Evolutionary conservation across 2,888 invertebrate genomes (phyloP).

Genomic region (Exephanes ischioxanthus): DNA sequence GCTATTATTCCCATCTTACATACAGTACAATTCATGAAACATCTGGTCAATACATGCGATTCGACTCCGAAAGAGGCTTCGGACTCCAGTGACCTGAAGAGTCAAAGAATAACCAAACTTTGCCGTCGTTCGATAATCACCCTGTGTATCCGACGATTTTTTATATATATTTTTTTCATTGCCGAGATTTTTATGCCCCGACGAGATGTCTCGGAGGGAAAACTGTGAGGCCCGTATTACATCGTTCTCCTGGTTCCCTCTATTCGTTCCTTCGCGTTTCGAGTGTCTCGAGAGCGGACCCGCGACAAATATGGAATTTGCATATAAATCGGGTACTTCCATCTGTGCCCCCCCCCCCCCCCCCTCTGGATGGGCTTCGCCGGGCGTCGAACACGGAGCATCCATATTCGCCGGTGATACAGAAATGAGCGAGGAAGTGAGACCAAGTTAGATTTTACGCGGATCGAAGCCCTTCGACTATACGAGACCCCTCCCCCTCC

Average conservation of each 20-base stretch:
- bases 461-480: slow-evolving; percentile 73
- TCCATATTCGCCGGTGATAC: slow-evolving; percentile 81
- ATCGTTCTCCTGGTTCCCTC: slow-evolving; percentile 28
- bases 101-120: neutral
- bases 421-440: slow-evolving; percentile 81
- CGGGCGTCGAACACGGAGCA: slow-evolving; percentile 23
- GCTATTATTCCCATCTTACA: slow-evolving; percentile 15
- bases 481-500: neutral
- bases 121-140: neutral
- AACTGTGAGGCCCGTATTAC: slow-evolving; percentile 40
- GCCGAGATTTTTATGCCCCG: neutral
- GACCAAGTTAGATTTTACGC: slow-evolving; percentile 33
- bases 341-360: slow-evolving; percentile 87
- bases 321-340: slow-evolving; percentile 90
- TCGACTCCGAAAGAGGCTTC: neutral
- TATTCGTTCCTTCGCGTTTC: slow-evolving; percentile 39
- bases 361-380: slow-evolving; percentile 65
- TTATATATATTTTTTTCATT: too few species aligned
- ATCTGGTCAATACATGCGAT: neutral
- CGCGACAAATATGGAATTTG: slow-evolving; percentile 89
- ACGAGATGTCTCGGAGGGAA: slow-evolving; percentile 18
- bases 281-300: slow-evolving; percentile 44
- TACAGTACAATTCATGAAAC: slow-evolving; percentile 9
- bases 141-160: too few species aligned
- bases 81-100: neutral